Percentiles rank a stretch among this genome's conserved stretches.
phyloP scores from a whole-genome alignment of 2,113 vertebrate genomes.

The Nycticorax nycticorax region DNA sequence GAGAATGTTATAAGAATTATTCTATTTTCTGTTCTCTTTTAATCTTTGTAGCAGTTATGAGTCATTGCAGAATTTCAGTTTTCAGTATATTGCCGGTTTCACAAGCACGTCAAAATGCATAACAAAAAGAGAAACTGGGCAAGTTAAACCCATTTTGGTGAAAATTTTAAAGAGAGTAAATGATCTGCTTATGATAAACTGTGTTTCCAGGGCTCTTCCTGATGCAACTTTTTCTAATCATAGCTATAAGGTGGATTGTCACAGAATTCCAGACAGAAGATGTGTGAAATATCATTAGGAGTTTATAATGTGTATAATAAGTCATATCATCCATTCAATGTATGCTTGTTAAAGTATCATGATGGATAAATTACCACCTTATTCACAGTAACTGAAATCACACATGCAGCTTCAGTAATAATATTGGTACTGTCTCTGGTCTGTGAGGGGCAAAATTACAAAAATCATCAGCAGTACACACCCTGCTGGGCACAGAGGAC shows the following conservation, averaged over 20 bases:
- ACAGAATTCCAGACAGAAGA: background rate
- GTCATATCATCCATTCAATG: conserved; percentile 39
- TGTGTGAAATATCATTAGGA: conserved; percentile 18
- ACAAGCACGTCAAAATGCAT: background rate
- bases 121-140: background rate
- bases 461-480: background rate
- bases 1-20: background rate
- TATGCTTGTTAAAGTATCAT: conserved; percentile 1
- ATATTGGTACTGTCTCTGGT: background rate
- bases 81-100: conserved; percentile 6
- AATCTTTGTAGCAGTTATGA: conserved; percentile 39
- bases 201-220: background rate
- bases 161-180: background rate
- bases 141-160: background rate
- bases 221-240: conserved; percentile 7
- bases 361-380: conserved; percentile 6
- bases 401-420: background rate
- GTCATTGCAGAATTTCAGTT: conserved; percentile 22
- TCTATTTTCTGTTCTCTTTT: conserved; percentile 14
- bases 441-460: background rate
- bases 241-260: background rate
- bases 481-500: background rate
- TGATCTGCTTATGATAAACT: background rate
- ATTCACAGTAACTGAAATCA: background rate
- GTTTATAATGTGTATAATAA: conserved; percentile 42